These are phyloP conservation scores for Macrosteles quadrilineatus DNA, from an alignment of 1,140 invertebrate species.

Conservation along the genomic window DNA sequence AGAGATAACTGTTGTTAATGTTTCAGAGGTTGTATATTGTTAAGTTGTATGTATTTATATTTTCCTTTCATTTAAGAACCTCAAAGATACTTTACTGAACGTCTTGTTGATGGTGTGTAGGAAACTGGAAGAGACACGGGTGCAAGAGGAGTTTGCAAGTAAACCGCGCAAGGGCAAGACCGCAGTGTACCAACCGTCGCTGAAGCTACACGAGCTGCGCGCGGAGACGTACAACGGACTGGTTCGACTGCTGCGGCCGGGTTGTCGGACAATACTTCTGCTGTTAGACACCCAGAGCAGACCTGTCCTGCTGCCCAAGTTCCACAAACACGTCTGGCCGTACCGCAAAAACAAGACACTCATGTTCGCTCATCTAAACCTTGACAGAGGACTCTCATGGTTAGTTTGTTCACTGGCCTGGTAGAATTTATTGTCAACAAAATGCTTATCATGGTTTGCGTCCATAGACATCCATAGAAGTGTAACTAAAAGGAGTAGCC, in stretches of 20 bases:
- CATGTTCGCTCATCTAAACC: conserved; percentile 88
- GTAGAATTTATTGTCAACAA: background rate
- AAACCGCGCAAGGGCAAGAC: conserved; percentile 48
- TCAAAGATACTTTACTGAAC: too few species aligned
- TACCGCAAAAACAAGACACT: conserved; percentile 94
- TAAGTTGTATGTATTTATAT: too few species aligned
- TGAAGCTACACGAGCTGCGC: conserved; percentile 87
- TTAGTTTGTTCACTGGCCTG: background rate
- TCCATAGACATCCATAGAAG: too few species aligned
- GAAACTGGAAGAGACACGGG: conserved; percentile 70
- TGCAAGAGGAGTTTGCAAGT: conserved; percentile 60
- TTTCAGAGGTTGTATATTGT: too few species aligned
- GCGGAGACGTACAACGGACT: conserved; percentile 96
- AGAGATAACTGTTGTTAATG: too few species aligned
- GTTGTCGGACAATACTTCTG: conserved; percentile 89
- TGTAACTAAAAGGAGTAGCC: too few species aligned
- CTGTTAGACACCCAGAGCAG: conserved; percentile 88
- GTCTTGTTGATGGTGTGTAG: conserved; percentile 50
- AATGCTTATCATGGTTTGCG: too few species aligned
- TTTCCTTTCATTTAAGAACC: too few species aligned
- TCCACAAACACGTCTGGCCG: conserved; percentile 92
- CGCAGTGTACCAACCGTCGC: conserved; percentile 58
- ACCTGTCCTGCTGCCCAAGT: conserved; percentile 81
- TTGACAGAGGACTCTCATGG: conserved; percentile 80
- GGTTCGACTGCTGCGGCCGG: conserved; percentile 89